A percentile compares a stretch with the other conserved stretches of the same genome.
Conservation (phyloP, 2,888 invertebrate genomes). For the Drosophila leonis region DNA sequence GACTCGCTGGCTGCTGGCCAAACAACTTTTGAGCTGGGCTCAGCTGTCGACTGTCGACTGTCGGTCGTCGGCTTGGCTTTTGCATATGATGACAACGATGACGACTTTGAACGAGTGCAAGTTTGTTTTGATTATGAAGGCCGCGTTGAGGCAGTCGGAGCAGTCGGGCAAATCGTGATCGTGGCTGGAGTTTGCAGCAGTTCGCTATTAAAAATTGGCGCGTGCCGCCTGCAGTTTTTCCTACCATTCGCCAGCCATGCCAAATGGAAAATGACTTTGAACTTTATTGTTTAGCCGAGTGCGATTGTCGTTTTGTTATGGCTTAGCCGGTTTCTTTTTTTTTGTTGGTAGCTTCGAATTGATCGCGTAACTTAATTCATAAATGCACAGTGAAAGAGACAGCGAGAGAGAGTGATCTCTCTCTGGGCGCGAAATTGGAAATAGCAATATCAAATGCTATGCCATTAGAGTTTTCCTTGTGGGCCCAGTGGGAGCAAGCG, state of each 20-base stretch:
- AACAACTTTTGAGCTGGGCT: slow-evolving; percentile 59
- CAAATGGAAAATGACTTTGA: slow-evolving; percentile 76
- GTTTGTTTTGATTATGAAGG: slow-evolving; percentile 64
- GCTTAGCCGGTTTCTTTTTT: slow-evolving; percentile 63
- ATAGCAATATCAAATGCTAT: slow-evolving; percentile 14
- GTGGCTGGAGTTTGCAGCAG: slow-evolving; percentile 29
- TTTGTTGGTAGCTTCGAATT: slow-evolving; percentile 36
- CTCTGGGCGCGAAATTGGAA: slow-evolving; percentile 30
- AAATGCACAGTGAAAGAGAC: slow-evolving; percentile 56
- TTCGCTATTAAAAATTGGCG: slow-evolving; percentile 51
- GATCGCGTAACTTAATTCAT: slow-evolving; percentile 80
- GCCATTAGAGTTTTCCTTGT: slow-evolving; percentile 6
- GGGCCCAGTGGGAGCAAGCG: slow-evolving; percentile 11
- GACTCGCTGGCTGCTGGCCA: slow-evolving; percentile 1
- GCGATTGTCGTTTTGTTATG: slow-evolving; percentile 15
- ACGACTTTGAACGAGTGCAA: slow-evolving; percentile 46
- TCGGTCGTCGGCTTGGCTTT: not conserved
- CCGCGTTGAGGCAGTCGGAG: slow-evolving; percentile 33
- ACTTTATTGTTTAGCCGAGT: slow-evolving; percentile 73
- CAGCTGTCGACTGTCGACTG: not conserved
- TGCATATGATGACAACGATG: slow-evolving; percentile 11
- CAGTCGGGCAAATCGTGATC: slow-evolving; percentile 69
- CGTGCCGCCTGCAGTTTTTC: slow-evolving; percentile 50
- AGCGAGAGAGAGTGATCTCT: too few relatives aligned
- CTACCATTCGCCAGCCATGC: slow-evolving; percentile 27